Conservation (phyloP, 2,888 invertebrate genomes). For the Erebia palarica region DNA sequence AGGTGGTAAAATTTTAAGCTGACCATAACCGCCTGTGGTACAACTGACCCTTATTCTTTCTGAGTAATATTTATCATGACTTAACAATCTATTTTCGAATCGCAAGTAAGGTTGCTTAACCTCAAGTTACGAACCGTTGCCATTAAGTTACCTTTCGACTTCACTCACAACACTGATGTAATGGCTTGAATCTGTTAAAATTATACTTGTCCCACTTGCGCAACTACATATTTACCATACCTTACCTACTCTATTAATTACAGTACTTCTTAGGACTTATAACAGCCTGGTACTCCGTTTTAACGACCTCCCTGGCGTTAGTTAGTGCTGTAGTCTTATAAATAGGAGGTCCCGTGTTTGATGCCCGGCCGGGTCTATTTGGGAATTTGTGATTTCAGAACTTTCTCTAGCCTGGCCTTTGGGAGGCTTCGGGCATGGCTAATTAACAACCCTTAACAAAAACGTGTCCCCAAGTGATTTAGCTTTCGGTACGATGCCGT, state of each 20-base stretch:
- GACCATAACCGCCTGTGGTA: too few relatives aligned
- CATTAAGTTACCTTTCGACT: constrained; percentile 30
- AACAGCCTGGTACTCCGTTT: constrained; percentile 6
- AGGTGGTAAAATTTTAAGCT: too few relatives aligned
- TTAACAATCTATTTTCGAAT: constrained; percentile 11
- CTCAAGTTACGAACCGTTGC: constrained; percentile 19
- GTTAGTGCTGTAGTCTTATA: too few relatives aligned
- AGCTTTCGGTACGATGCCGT: too few relatives aligned
- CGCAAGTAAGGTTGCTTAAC: constrained; percentile 26
- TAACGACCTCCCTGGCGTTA: too few relatives aligned
- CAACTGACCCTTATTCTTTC: not conserved
- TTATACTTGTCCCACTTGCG: constrained; percentile 30
- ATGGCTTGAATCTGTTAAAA: constrained; percentile 31
- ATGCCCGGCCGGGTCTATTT: too few relatives aligned
- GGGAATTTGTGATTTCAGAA: too few relatives aligned
- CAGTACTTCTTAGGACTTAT: constrained; percentile 12
- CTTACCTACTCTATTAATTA: not conserved
- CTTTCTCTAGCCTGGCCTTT: too few relatives aligned
- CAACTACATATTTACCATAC: constrained; percentile 15
- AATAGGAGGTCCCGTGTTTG: too few relatives aligned
- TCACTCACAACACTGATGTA: constrained; percentile 34
- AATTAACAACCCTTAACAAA: too few relatives aligned
- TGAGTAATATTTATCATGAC: not conserved
- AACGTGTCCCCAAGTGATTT: too few relatives aligned
- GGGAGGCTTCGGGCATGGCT: too few relatives aligned